Base-by-base conservation (phyloP, 2,797 vertebrate genomes). In the Lithobates sylvaticus region DNA sequence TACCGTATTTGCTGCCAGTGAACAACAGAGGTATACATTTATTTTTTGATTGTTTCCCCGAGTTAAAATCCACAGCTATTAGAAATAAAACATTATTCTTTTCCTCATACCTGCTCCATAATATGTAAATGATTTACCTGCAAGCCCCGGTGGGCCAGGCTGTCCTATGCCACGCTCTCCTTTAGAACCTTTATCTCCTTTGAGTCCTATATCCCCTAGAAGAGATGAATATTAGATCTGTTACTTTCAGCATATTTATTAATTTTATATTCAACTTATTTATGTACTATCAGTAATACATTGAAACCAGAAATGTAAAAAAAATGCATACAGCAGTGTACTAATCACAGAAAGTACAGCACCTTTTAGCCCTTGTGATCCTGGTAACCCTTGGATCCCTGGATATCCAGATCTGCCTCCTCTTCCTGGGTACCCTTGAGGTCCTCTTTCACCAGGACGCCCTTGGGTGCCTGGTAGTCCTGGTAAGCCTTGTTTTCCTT, bases 301-400 rank as follows among this genome's bases (percentile, higher is more conserved):
- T 3, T 47, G 39, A 54, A 16, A 54, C 13, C 3, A 18, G 16
- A 16, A 18, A 6, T 54, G 27, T 29, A 29, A 12, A 15, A 65
- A 27, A 67, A 67, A 26, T 23, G n/a, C 7, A 64, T 3, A 64
- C 9, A 8, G 9, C 2, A 65, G 61, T 67, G 8, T 67, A 67
- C 18, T 61, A 61, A 23, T 23, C 7, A 67, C 39, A 3, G 7
- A 50, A 50, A 50, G 29, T 64, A 32, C 91, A 89, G 1, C 21
- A 95, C 95, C 95, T 95, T 95, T 95, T 18, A 93, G 84, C 65
- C 95, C 95, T 23, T 88, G 84, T 0, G 86, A 86, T 23, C 95
- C 95, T 32, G 92, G 94, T 80, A 91, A 71, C 70, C 95, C 95
- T 23, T 92, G 91, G 58, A 91, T 89, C 39, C 95, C 95, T 39